A percentile compares a stretch with the other conserved stretches of the same genome.
phyloP scores from a whole-genome alignment of 2,797 vertebrate species.

The Cossypha polioptera region DNA sequence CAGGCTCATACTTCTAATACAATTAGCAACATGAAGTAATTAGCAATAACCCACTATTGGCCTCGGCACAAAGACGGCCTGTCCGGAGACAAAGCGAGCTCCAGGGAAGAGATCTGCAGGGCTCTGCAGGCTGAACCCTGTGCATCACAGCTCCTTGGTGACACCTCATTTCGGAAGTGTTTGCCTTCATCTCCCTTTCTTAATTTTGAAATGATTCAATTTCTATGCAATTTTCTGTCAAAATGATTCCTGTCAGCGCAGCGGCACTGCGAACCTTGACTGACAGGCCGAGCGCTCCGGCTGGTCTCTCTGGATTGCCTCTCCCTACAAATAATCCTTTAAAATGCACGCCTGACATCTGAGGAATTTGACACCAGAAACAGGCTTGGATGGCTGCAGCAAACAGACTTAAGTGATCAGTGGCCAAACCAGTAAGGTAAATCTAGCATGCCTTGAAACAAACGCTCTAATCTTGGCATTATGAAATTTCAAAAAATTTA shows the following conservation, averaged over 20 bases:
- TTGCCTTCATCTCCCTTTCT: neutral
- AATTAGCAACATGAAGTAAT: neutral
- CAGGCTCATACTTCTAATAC: neutral
- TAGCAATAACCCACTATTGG: neutral
- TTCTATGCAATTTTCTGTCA: slow-evolving; percentile 29
- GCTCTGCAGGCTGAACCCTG: rapidly evolving
- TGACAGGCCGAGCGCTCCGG: neutral
- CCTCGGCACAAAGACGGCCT: neutral
- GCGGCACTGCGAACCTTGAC: rapidly evolving
- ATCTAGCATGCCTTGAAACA: neutral
- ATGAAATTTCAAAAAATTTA: neutral
- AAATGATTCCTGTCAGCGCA: neutral
- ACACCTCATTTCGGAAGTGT: neutral
- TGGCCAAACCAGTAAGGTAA: neutral
- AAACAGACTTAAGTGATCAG: neutral
- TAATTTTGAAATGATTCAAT: slow-evolving; percentile 19
- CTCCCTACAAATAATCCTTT: neutral
- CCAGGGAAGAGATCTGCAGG: neutral
- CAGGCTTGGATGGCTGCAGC: neutral
- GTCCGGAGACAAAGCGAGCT: rapidly evolving
- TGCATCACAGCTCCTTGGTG: rapidly evolving
- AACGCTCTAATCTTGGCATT: rapidly evolving
- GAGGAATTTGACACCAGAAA: neutral
- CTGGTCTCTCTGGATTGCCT: neutral
- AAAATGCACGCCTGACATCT: neutral